A percentile compares a stretch with the other conserved stretches of the same genome.
Conservation (phyloP, 2,888 invertebrate genomes). For the Agrilus cyanescens region DNA sequence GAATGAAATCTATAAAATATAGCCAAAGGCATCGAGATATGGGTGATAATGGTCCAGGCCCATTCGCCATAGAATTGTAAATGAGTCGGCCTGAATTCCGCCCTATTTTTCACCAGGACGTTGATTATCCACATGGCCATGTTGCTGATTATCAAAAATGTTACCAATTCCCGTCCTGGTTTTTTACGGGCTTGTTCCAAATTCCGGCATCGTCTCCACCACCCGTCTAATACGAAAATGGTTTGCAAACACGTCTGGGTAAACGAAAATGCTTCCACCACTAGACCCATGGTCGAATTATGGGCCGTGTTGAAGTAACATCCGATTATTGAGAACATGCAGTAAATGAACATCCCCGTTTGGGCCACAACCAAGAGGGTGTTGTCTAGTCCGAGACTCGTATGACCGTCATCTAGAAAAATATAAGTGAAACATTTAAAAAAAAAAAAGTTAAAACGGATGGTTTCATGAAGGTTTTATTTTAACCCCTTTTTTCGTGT, state of each 20-base stretch:
- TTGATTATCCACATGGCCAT: slow-evolving; percentile 82
- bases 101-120: slow-evolving; percentile 71
- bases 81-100: slow-evolving; percentile 73
- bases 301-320: slow-evolving; percentile 47
- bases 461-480: not conserved
- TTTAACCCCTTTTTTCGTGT: not conserved
- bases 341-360: slow-evolving; percentile 78
- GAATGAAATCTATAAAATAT: slow-evolving; percentile 88
- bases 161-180: slow-evolving; percentile 75
- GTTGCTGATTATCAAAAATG: slow-evolving; percentile 67
- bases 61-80: slow-evolving; percentile 72
- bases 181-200: slow-evolving; percentile 59
- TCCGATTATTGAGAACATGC: slow-evolving; percentile 77
- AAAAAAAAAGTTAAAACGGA: not conserved
- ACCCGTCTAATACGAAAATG: slow-evolving; percentile 62
- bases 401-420: slow-evolving; percentile 10
- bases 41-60: slow-evolving; percentile 87
- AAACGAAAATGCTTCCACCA: slow-evolving; percentile 62
- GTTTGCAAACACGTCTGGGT: slow-evolving; percentile 73
- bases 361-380: slow-evolving; percentile 77
- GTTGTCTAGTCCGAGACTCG: slow-evolving; percentile 53
- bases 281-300: slow-evolving; percentile 41
- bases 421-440: not conserved
- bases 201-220: slow-evolving; percentile 63
- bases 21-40: slow-evolving; percentile 78